Percentiles rank a stretch among this genome's conserved stretches.
Evolutionary conservation across 2,888 invertebrate species (phyloP).

Genomic region (Epinotia demarniana): DNA sequence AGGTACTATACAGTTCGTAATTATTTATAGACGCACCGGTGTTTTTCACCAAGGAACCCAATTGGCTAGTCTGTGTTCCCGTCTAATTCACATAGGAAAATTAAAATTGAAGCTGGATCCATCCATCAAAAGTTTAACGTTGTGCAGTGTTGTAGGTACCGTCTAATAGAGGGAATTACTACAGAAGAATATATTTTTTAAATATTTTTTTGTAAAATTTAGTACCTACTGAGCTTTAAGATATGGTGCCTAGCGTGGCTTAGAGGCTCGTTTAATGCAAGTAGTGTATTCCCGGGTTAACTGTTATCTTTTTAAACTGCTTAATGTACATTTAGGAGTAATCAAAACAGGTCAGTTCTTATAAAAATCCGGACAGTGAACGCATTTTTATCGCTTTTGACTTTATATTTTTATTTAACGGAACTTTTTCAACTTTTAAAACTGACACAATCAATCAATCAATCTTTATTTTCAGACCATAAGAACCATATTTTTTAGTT

Average conservation of each 20-base stretch:
- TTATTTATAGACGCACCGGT: background rate
- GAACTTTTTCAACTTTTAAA: background rate
- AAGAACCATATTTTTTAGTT: no score
- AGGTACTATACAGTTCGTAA: background rate
- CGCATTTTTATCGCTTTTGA: no score
- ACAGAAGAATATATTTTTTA: no score
- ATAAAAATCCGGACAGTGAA: no score
- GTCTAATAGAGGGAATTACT: conserved; percentile 7
- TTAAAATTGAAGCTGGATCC: conserved; percentile 25
- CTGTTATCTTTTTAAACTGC: no score
- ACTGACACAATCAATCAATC: no score
- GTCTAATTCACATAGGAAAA: conserved; percentile 39
- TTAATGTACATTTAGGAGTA: no score
- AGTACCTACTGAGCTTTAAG: background rate
- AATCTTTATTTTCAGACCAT: no score
- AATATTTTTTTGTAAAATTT: background rate
- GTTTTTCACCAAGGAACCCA: background rate
- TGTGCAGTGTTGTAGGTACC: background rate
- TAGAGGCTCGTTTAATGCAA: background rate
- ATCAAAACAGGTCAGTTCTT: no score
- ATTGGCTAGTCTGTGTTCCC: conserved; percentile 16
- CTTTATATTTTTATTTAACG: no score
- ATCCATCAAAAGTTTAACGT: conserved; percentile 18
- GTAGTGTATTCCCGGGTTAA: no score
- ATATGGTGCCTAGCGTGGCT: background rate